Base-by-base conservation (phyloP, 2,113 vertebrate species). In the Chlorocebus sabaeus region DNA sequence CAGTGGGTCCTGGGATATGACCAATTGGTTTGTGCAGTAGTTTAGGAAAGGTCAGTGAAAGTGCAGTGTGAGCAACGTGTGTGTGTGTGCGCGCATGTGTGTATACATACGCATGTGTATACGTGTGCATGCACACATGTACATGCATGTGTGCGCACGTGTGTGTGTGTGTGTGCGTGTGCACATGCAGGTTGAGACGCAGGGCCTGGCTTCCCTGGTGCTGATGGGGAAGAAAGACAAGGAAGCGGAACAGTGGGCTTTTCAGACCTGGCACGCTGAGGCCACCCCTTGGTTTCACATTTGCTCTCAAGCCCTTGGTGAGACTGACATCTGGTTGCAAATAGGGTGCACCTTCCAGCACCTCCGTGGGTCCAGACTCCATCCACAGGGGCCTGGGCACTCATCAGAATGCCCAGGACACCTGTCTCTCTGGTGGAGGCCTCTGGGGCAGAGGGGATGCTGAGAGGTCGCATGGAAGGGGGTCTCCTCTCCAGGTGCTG, bases 51-150 rank as follows among this genome's bases (percentile, higher is more conserved):
- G 18, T 14, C 57, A 38, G 22, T 16, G 38, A 82, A 35, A 23
- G 40, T 32, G 48, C 10, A 32, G 35, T 55, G 45, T 95, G 38
- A 78, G 50, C 1, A 8, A 23, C 18, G 0, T 57, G 0, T 43
- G 27, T 35, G 27, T 23, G 25, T 43, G 25, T n/a, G 70, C 8
- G 1, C 23, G 14, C 25, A 16, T 23, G 12, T 35, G 12, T 13
- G 13, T 25, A 8, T 6, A 1, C 2, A 3, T 5, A 3, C 18
- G 14, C 14, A 5, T 13, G 1, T 27, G 50, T 27, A 2, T 17
- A 3, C 32, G 0, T 13, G 6, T 13, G 48, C 1, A 0, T 48
- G 9, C 76, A 10, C 4, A 2, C 12, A 17, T 43, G 30, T 27
- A 5, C 11, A 2, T 8, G 4, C 4, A 38, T 13, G 23, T 32